Base-by-base conservation (phyloP, 2,797 vertebrate species). In the Sebastes oblongus region DNA sequence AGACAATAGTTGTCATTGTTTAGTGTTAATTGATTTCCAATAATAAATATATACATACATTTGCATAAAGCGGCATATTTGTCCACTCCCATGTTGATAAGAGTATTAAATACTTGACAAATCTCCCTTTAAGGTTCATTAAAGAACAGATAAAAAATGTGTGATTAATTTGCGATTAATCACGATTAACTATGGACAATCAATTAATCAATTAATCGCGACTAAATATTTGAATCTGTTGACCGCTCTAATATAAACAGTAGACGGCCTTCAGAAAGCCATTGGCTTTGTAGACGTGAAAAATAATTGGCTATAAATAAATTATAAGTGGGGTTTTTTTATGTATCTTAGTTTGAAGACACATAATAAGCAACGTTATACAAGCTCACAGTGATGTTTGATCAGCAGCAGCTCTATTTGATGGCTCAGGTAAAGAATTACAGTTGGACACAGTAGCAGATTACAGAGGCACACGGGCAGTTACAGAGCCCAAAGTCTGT, bases 401-500 rank as follows among this genome's bases (percentile, higher is more conserved):
- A 62, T 80, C 66, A 16, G 34, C 32, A 16, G 0, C 27, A 10
- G 25, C 52, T 72, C 36, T 22, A 10, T 82, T 79, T 75, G 66
- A 70, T 29, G 62, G 64, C 75, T 76, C 56, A 46, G 80, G 78
- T 89, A 69, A 87, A 64, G 83, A 81, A 34, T 75, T 62, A 67
- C 34, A 72, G 39, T 50, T 39, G 46, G 67, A 75, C 73, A 66
- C 71, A 54, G 25, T 32, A 69, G 50, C 62, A 77, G 88, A 86
- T 89, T 88, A 86, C 29, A 58, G 76, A 66, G 18, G 60, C 71
- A 71, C 75, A 72, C 50, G 0, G 69, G 29, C 81, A 14, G 80
- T 81, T 71, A 67, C 56, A 69, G 66, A 87, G 76, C 68, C 71
- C 69, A 69, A 59, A 78, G 87, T 73, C 86, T 83, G 69, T 88